Base-by-base conservation (phyloP, 2,888 invertebrate genomes). In the Dolichopus griseipennis region DNA sequence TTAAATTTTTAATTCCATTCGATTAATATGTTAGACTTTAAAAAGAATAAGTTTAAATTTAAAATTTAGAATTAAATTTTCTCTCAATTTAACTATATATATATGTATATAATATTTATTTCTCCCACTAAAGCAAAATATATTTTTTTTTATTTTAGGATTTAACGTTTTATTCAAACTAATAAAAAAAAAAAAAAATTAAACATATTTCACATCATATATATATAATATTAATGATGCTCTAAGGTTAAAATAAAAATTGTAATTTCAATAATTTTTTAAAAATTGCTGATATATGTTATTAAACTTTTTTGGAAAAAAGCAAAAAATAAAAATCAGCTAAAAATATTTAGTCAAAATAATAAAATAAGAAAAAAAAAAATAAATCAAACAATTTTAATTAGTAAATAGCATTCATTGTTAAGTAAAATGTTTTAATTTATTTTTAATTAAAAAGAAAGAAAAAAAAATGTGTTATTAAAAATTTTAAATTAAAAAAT, bases 351-450 rank as follows among this genome's bases (percentile, higher is more conserved):
- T 52, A 52, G 52, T 52, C 52, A 52, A 52, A 37, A 52, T 41
- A 41, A 41, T 41, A 27, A 27, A 27, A 27, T 37, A 37, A 37
- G 12, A 7, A 37, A 8, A 37, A 37, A 52, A 52, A 52, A 6
- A 52, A 18, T n/a, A n/a, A n/a, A n/a, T n/a, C n/a, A n/a, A 12
- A 52, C 18, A 52, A 52, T 52, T 52, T 52, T 52, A 52, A 52
- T 52, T 52, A 52, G 18, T n/a, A 52, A 15, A 4, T 52, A 18
- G 18, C n/a, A 52, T 52, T 52, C n/a, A 52, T 52, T 52, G 52
- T 52, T 52, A 52, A 52, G 52, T 52, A 52, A 52, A 52, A 52
- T 18, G 52, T 52, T 52, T 52, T 52, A 52, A 52, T 18, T 52
- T 18, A 52, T 12, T 18, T 52, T 52, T 18, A 52, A 18, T 52